phyloP scores from a whole-genome alignment of 2,113 vertebrate genomes.

The Oostethus manadensis region DNA sequence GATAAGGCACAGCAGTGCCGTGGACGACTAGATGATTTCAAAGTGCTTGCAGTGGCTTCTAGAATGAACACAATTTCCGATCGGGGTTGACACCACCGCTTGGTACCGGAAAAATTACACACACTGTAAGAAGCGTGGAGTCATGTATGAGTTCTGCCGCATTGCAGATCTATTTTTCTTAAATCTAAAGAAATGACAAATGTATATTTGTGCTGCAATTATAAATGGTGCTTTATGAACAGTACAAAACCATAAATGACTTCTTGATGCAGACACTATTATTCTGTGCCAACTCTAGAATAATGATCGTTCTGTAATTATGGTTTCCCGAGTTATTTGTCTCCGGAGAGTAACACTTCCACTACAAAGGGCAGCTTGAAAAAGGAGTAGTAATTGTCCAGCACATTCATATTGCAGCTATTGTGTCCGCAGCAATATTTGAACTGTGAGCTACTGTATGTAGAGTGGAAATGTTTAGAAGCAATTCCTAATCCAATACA shows the following conservation, averaged over 20 bases:
- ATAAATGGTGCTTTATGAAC: neutral
- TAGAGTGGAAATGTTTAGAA: conserved; percentile 15
- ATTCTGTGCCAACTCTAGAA: conserved; percentile 32
- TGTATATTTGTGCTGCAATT: neutral
- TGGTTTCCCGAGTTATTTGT: conserved; percentile 36
- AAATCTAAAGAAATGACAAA: neutral
- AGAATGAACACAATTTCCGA: conserved; percentile 39
- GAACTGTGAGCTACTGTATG: conserved; percentile 8
- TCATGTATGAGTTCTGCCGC: conserved; percentile 16
- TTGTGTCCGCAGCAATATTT: conserved; percentile 14
- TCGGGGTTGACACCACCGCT: conserved; percentile 34
- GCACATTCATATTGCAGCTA: conserved; percentile 30
- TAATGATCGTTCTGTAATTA: conserved; percentile 37
- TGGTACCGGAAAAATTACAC: conserved; percentile 15
- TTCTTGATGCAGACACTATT: conserved; percentile 36
- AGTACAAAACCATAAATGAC: neutral
- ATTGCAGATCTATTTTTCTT: neutral
- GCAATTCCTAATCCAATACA: neutral
- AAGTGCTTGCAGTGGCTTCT: conserved; percentile 39
- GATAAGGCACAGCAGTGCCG: conserved; percentile 36
- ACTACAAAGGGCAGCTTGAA: conserved; percentile 36
- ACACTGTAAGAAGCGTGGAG: neutral
- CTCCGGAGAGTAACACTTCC: conserved; percentile 25
- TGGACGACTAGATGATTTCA: conserved; percentile 44
- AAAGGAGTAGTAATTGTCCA: conserved; percentile 33